These are phyloP conservation scores for Rhamnusium bicolor DNA, from an alignment of 2,888 invertebrate genomes.

Conservation along the genomic window DNA sequence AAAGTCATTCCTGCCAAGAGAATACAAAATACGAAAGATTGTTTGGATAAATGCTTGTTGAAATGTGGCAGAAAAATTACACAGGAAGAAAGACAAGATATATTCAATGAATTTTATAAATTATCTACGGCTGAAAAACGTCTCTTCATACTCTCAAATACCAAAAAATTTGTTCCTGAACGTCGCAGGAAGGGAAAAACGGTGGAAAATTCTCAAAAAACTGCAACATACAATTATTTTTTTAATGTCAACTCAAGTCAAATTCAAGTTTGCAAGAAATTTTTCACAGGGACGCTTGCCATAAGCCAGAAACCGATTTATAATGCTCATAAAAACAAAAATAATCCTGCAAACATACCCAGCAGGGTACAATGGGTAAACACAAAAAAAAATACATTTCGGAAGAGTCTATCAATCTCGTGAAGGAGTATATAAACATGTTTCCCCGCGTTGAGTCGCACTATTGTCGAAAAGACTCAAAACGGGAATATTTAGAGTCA, in stretches of 20 bases:
- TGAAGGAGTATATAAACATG: too few relatives aligned
- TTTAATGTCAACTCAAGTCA: slow-evolving; percentile 1
- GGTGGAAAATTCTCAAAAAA: slow-evolving; percentile 31
- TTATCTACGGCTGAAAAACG: slow-evolving; percentile 25
- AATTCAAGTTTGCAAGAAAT: background rate
- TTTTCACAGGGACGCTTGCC: too few relatives aligned
- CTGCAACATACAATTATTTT: slow-evolving; percentile 26
- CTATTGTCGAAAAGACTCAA: too few relatives aligned
- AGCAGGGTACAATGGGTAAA: too few relatives aligned
- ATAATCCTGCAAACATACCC: too few relatives aligned
- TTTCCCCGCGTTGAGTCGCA: too few relatives aligned
- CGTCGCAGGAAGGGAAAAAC: slow-evolving; percentile 35
- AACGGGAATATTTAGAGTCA: too few relatives aligned
- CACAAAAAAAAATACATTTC: too few relatives aligned
- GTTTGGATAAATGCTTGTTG: slow-evolving; percentile 19
- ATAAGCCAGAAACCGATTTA: too few relatives aligned
- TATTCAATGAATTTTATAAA: slow-evolving; percentile 36
- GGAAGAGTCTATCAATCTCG: too few relatives aligned
- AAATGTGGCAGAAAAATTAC: slow-evolving; percentile 31
- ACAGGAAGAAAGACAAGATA: slow-evolving; percentile 33
- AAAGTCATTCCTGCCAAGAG: slow-evolving; percentile 31
- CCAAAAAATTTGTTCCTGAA: slow-evolving; percentile 26
- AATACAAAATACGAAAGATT: slow-evolving; percentile 36
- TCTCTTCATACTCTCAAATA: slow-evolving; percentile 14
- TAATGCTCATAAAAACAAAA: too few relatives aligned